Evolutionary conservation across 2,888 invertebrate species (phyloP).

Genomic region (Saturnia japonica): DNA sequence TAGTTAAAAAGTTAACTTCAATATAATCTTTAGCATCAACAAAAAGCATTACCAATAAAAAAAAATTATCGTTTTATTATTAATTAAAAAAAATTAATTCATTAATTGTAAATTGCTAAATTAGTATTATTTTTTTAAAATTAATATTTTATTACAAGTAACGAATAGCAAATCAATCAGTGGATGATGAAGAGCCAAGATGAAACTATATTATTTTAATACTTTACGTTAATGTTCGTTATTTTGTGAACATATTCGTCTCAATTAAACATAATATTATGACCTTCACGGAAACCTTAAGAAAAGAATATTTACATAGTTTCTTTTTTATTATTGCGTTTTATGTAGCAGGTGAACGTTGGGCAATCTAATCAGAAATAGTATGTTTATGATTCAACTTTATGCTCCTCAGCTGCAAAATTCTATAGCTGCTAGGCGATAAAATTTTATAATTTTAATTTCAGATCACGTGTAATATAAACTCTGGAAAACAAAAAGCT

Average conservation of each 20-base stretch:
- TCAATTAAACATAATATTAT: constrained; percentile 23
- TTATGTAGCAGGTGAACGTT: constrained; percentile 41
- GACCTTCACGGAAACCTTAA: constrained; percentile 34
- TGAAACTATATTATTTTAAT: too few relatives aligned
- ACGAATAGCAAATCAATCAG: background rate
- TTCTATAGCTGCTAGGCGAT: constrained; percentile 50
- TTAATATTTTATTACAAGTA: too few relatives aligned
- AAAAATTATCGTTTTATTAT: too few relatives aligned
- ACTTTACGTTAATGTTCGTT: background rate
- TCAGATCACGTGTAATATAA: background rate
- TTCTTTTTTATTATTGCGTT: constrained; percentile 32
- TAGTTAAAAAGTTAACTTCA: too few relatives aligned
- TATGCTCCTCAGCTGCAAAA: constrained; percentile 62
- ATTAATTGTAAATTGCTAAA: too few relatives aligned
- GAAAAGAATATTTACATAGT: constrained; percentile 32
- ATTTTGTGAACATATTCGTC: background rate
- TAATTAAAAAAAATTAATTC: too few relatives aligned
- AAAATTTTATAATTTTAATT: constrained; percentile 22
- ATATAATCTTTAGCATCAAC: too few relatives aligned
- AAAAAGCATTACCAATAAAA: too few relatives aligned
- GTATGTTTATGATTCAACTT: constrained; percentile 66
- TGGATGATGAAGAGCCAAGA: background rate
- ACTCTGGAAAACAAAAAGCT: background rate
- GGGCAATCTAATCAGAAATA: constrained; percentile 62
- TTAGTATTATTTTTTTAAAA: too few relatives aligned